Conservation (phyloP, 1,140 invertebrate species). For the Eciton burchellii region DNA sequence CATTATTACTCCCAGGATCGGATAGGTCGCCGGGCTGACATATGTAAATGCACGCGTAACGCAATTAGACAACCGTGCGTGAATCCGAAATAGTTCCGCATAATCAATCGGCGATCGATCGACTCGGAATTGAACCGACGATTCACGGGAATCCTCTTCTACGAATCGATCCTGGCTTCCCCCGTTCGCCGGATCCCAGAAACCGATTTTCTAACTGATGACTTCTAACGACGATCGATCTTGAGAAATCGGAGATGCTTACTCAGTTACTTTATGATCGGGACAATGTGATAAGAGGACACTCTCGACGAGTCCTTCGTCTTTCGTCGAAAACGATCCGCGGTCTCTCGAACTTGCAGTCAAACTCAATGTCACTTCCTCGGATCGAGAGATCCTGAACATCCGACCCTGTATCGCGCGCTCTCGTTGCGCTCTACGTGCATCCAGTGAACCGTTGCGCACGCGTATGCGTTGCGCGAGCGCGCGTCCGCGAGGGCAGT, state of each 20-base stretch:
- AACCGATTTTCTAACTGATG: not conserved
- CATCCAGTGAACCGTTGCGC: not conserved
- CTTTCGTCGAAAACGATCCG: no score
- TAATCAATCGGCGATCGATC: slow-evolving; percentile 56
- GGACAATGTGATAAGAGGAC: no score
- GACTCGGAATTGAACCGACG: not conserved
- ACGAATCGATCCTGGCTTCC: not conserved
- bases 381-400: not conserved
- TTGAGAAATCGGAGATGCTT: no score
- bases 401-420: slow-evolving; percentile 62
- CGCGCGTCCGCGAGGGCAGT: slow-evolving; percentile 63
- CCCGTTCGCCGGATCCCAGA: not conserved
- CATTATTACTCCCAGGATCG: slow-evolving; percentile 72
- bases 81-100: slow-evolving; percentile 50
- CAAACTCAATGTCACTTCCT: not conserved
- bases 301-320: no score
- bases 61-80: slow-evolving; percentile 50
- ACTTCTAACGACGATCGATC: no score
- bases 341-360: no score
- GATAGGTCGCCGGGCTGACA: slow-evolving; percentile 40
- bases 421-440: slow-evolving; percentile 61
- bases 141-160: not conserved
- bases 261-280: no score
- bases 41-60: slow-evolving; percentile 54
- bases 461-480: not conserved